These are phyloP conservation scores for Orthosia incerta DNA, from an alignment of 2,888 invertebrate species.

Conservation along the genomic window DNA sequence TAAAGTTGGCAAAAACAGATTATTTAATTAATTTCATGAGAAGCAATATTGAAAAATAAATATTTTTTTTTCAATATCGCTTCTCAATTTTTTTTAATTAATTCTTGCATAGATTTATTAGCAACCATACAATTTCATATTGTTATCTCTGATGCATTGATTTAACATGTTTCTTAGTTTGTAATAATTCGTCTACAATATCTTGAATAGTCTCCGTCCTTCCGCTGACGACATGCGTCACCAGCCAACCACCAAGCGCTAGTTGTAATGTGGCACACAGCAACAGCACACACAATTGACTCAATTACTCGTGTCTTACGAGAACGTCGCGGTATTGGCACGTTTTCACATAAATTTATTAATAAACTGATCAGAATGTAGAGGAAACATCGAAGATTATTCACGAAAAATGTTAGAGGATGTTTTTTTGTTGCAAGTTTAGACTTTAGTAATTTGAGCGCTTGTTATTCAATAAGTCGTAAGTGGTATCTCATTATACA, in stretches of 20 bases:
- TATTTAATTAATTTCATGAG: too few relatives aligned
- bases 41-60: too few relatives aligned
- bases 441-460: too few relatives aligned
- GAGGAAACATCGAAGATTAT: background rate
- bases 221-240: constrained; percentile 33
- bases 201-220: constrained; percentile 30
- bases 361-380: constrained; percentile 21
- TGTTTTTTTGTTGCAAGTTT: background rate
- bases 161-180: background rate
- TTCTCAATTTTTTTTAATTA: too few relatives aligned
- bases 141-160: too few relatives aligned
- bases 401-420: background rate
- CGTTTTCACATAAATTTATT: constrained; percentile 33
- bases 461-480: too few relatives aligned
- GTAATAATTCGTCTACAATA: constrained; percentile 25
- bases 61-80: too few relatives aligned
- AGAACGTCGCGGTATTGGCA: constrained; percentile 16
- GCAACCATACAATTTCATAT: too few relatives aligned
- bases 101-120: too few relatives aligned
- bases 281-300: constrained; percentile 38
- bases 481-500: too few relatives aligned
- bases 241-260: background rate
- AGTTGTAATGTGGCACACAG: background rate
- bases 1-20: too few relatives aligned
- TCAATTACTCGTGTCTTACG: constrained; percentile 37